Evolutionary conservation across 2,113 vertebrate genomes (phyloP).

Genomic region (Scalopus aquaticus): DNA sequence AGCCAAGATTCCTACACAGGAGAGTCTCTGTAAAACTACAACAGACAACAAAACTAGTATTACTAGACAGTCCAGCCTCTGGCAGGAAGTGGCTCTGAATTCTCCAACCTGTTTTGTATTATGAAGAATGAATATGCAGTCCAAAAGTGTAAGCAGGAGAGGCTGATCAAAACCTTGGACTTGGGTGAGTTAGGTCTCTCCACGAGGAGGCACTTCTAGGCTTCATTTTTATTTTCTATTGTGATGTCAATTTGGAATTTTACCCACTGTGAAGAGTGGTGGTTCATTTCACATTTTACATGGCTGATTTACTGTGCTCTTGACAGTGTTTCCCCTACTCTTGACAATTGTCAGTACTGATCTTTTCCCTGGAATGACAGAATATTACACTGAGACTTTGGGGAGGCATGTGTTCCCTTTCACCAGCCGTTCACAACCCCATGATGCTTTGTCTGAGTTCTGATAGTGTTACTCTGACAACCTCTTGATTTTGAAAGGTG

Average conservation of each 20-base stretch:
- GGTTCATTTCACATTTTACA: neutral
- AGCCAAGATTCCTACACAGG: neutral
- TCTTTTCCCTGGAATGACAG: neutral
- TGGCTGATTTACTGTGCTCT: neutral
- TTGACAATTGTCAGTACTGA: neutral
- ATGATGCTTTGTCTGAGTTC: neutral
- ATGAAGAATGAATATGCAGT: neutral
- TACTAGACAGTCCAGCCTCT: neutral
- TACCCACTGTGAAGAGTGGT: neutral
- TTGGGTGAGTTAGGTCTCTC: neutral
- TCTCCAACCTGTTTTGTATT: neutral
- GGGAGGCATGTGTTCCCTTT: neutral
- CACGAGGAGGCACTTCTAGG: neutral
- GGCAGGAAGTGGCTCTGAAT: neutral
- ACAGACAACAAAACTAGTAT: neutral
- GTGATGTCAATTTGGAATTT: neutral
- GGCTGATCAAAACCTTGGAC: neutral
- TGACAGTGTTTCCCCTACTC: neutral
- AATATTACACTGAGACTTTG: neutral
- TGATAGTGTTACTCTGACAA: neutral
- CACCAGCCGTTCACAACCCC: neutral
- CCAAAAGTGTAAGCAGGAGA: neutral
- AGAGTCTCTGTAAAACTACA: neutral
- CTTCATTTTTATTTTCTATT: constrained; percentile 6
- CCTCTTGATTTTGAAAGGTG: neutral